These are phyloP conservation scores for Tenthredo scrophulariae DNA, from an alignment of 2,888 invertebrate genomes.

Conservation along the genomic window DNA sequence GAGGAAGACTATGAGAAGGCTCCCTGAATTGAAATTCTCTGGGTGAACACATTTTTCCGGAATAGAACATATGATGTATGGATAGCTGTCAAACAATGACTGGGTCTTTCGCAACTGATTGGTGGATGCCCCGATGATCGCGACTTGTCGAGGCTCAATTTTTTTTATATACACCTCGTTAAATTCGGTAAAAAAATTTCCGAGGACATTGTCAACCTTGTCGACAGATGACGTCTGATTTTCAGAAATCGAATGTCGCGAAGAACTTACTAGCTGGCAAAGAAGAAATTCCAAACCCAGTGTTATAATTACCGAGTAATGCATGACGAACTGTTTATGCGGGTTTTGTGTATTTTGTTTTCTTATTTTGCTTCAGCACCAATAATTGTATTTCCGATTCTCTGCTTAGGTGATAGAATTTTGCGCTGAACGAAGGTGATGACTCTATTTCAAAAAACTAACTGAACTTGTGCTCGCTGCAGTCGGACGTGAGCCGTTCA, in stretches of 20 bases:
- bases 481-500: neutral
- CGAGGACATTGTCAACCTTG: neutral
- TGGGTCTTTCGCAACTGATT: neutral
- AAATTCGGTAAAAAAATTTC: neutral
- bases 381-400: neutral
- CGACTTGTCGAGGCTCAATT: neutral
- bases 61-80: neutral
- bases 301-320: neutral
- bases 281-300: neutral
- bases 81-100: neutral
- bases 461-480: neutral
- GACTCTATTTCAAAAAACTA: neutral
- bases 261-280: neutral
- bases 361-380: neutral
- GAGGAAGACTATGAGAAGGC: neutral
- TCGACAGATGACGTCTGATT: neutral
- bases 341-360: neutral
- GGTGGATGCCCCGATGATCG: constrained; percentile 8
- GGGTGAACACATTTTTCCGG: neutral
- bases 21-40: neutral
- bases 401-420: neutral
- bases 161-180: neutral
- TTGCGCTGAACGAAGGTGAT: neutral
- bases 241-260: neutral
- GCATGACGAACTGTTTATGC: neutral